Conservation (phyloP, 1,140 invertebrate species). For the Drosophila athabasca region DNA sequence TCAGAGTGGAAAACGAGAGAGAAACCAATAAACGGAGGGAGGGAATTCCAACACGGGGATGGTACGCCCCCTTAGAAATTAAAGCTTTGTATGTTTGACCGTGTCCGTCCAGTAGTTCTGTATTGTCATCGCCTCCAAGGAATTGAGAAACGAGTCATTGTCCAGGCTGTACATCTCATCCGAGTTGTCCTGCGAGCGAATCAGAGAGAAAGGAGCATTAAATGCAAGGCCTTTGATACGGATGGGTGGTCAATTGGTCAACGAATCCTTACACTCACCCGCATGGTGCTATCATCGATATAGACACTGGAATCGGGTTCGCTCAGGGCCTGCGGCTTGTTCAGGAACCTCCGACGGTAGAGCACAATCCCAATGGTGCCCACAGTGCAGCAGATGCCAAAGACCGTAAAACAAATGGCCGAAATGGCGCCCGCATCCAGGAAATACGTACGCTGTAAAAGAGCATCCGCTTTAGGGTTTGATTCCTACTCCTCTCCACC, state of each 20-base stretch:
- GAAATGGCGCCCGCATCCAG: constrained; percentile 89
- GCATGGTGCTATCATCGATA: constrained; percentile 93
- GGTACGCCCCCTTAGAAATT: constrained; percentile 76
- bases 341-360: constrained; percentile 90
- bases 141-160: constrained; percentile 95
- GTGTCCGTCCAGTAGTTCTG: constrained; percentile 97
- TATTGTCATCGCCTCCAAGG: constrained; percentile 95
- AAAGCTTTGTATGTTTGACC: constrained; percentile 95
- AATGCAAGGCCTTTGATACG: not conserved
- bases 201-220: constrained; percentile 28
- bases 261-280: constrained; percentile 86
- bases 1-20: not conserved
- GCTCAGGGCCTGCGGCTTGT: constrained; percentile 92
- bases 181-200: constrained; percentile 90
- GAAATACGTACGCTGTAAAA: constrained; percentile 64
- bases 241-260: constrained; percentile 22
- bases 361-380: constrained; percentile 89
- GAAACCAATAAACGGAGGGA: constrained; percentile 18
- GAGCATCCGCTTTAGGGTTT: too few species aligned
- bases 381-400: constrained; percentile 87
- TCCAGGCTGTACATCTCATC: constrained; percentile 96
- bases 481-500: too few species aligned
- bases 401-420: constrained; percentile 88
- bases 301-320: constrained; percentile 94
- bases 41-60: constrained; percentile 1